Percentiles rank a stretch among this genome's conserved stretches.
Evolutionary conservation across 1,140 invertebrate species (phyloP).

Genomic region (Tetragonula clypearis): DNA sequence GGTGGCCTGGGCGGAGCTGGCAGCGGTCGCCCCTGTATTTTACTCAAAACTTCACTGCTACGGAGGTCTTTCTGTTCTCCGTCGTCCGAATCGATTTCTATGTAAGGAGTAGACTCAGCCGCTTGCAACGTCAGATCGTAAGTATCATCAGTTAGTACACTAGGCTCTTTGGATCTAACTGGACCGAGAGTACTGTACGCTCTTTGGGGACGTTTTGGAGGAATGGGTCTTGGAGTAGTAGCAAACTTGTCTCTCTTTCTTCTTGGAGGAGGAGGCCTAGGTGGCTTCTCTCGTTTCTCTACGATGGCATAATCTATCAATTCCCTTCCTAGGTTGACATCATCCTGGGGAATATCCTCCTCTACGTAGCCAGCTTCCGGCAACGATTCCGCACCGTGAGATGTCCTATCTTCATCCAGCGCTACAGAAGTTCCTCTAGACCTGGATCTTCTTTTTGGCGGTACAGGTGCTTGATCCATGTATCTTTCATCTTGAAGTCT

Average conservation of each 20-base stretch:
- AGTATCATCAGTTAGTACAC: background rate
- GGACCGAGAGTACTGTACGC: conserved; percentile 88
- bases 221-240: conserved; percentile 73
- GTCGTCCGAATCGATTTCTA: conserved; percentile 84
- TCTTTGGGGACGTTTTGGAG: conserved; percentile 82
- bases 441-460: conserved; percentile 80
- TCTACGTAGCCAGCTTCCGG: conserved; percentile 75
- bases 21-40: conserved; percentile 90
- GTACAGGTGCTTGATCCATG: conserved; percentile 47
- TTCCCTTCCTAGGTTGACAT: conserved; percentile 61
- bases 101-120: conserved; percentile 82
- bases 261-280: conserved; percentile 83
- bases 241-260: conserved; percentile 82
- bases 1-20: conserved; percentile 91
- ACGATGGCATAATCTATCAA: conserved; percentile 84
- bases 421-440: conserved; percentile 84
- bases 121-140: conserved; percentile 13
- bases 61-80: conserved; percentile 84
- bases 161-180: conserved; percentile 39
- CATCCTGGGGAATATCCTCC: conserved; percentile 68
- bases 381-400: conserved; percentile 86
- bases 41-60: conserved; percentile 87
- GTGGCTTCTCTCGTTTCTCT: conserved; percentile 83
- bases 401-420: conserved; percentile 86
- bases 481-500: conserved; percentile 33